phyloP scores from a whole-genome alignment of 2,797 vertebrate genomes.

The Fratercula arctica region DNA sequence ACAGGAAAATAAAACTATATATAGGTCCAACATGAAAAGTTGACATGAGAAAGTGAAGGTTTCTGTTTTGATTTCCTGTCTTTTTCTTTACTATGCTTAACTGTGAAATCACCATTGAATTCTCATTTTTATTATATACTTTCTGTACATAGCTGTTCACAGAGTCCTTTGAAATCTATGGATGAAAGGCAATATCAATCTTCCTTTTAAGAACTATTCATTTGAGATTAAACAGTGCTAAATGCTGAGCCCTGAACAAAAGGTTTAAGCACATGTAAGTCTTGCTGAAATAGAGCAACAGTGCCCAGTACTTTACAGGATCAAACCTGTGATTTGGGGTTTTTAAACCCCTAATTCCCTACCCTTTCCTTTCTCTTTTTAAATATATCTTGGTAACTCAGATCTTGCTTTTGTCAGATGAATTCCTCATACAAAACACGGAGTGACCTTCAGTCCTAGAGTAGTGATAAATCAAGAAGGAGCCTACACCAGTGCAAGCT shows the following conservation, averaged over 20 bases:
- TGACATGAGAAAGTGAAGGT: neutral
- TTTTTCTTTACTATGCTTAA: neutral
- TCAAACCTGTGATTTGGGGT: neutral
- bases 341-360: neutral
- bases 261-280: conserved; percentile 2
- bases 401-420: neutral
- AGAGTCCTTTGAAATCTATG: conserved; percentile 8
- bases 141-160: neutral
- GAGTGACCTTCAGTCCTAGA: neutral
- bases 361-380: neutral
- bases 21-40: neutral
- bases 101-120: neutral
- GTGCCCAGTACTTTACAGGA: neutral
- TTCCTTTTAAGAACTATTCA: conserved; percentile 9
- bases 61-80: neutral
- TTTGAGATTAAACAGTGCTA: conserved; percentile 36
- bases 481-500: neutral
- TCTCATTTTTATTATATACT: neutral
- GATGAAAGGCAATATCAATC: conserved; percentile 14
- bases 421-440: neutral
- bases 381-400: neutral
- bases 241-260: conserved; percentile 28
- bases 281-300: conserved; percentile 11
- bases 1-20: neutral
- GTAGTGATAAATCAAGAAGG: neutral